Conservation (phyloP, 1,140 invertebrate genomes). For the Apis cerana region DNA sequence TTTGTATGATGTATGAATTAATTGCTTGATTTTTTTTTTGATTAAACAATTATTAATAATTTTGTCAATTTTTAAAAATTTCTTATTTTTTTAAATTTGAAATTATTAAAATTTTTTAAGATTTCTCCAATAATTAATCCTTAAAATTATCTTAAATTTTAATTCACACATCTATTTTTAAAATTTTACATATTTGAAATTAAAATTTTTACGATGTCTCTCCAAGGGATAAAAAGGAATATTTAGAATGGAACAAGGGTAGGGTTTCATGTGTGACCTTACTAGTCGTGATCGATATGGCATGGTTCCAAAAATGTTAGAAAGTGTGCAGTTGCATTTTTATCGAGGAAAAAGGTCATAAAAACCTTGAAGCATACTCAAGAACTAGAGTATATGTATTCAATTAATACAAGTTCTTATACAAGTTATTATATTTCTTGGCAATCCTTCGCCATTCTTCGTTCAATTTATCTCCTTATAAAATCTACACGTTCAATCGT, state of each 20-base stretch:
- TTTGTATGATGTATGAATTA: too few species aligned
- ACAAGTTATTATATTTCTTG: neutral
- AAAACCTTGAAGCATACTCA: neutral
- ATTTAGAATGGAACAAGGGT: neutral
- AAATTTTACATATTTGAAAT: too few species aligned
- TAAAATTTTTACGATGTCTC: too few species aligned
- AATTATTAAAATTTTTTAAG: too few species aligned
- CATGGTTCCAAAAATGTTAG: conserved; percentile 19
- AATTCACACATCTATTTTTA: too few species aligned
- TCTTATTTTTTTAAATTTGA: too few species aligned
- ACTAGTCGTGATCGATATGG: neutral
- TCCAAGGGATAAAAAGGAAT: neutral
- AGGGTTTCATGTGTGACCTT: conserved; percentile 7
- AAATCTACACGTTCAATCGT: neutral
- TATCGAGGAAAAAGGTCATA: neutral
- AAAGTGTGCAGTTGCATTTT: conserved; percentile 24
- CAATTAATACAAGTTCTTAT: neutral
- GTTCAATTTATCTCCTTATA: neutral
- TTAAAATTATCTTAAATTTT: too few species aligned
- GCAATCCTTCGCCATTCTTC: neutral
- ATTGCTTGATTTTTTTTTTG: too few species aligned
- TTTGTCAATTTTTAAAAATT: too few species aligned
- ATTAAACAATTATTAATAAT: too few species aligned
- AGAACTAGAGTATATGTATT: neutral
- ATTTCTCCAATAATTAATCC: too few species aligned